phyloP scores from a whole-genome alignment of 2,888 invertebrate genomes.

The Neocrepidodera transversa region DNA sequence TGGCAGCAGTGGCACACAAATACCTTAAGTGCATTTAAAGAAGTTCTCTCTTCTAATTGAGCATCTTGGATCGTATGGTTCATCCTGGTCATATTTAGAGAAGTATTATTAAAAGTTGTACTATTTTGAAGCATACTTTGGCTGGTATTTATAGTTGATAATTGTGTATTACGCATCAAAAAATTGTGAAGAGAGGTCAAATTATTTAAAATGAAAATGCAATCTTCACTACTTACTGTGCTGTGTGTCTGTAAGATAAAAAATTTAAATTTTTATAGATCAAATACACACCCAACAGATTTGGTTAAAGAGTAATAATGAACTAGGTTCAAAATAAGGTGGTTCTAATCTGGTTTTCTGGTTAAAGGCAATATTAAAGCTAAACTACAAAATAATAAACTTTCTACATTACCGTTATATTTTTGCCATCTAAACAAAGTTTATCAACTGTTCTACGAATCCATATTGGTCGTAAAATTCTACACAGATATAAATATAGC shows the following conservation, averaged over 20 bases:
- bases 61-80: slow-evolving; percentile 59
- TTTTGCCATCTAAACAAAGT: slow-evolving; percentile 63
- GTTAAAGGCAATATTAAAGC: no score
- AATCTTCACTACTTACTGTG: slow-evolving; percentile 73
- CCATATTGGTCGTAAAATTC: slow-evolving; percentile 92
- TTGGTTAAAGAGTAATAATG: no score
- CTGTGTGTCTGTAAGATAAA: slow-evolving; percentile 67
- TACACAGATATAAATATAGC: slow-evolving; percentile 87
- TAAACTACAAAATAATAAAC: no score
- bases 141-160: slow-evolving; percentile 42
- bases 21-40: slow-evolving; percentile 76
- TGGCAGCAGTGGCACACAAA: slow-evolving; percentile 78
- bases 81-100: slow-evolving; percentile 41
- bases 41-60: slow-evolving; percentile 75
- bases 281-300: no score
- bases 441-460: slow-evolving; percentile 76
- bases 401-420: slow-evolving; percentile 65
- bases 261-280: no score
- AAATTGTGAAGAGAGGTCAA: slow-evolving; percentile 79
- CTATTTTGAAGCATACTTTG: slow-evolving; percentile 24
- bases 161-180: slow-evolving; percentile 71
- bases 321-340: no score
- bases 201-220: slow-evolving; percentile 75
- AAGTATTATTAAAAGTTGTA: slow-evolving; percentile 40
- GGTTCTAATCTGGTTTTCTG: no score